Percentiles rank a stretch among this genome's conserved stretches.
Conservation (phyloP, 2,888 invertebrate species). For the Sphecodes monilicornis region DNA sequence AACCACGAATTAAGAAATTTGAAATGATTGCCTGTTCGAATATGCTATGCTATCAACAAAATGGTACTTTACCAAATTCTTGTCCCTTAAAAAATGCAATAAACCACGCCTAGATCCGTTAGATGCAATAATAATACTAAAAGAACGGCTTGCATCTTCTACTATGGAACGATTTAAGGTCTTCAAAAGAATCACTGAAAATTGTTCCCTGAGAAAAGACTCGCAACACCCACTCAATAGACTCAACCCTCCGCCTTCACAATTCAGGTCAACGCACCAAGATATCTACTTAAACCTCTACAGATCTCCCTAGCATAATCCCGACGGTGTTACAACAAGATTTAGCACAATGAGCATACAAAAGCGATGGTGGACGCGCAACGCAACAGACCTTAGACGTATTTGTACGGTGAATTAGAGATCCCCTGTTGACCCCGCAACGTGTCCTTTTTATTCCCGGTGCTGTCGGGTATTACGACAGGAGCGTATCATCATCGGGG, state of each 20-base stretch:
- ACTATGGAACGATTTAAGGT: too few relatives aligned
- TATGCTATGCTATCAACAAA: too few relatives aligned
- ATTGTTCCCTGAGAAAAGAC: not conserved
- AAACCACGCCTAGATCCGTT: too few relatives aligned
- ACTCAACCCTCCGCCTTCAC: not conserved
- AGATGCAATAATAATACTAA: too few relatives aligned
- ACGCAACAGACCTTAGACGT: not conserved
- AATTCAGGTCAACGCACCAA: not conserved
- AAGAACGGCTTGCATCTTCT: too few relatives aligned
- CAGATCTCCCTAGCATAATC: not conserved
- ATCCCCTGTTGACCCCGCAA: not conserved
- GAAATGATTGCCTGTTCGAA: too few relatives aligned
- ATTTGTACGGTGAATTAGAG: slow-evolving; percentile 15
- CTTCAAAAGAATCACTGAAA: not conserved
- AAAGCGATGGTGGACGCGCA: not conserved
- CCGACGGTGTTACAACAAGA: not conserved
- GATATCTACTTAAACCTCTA: slow-evolving; percentile 4
- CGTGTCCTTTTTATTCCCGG: not conserved
- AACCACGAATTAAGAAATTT: too few relatives aligned
- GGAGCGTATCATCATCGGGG: slow-evolving; percentile 23
- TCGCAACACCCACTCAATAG: not conserved
- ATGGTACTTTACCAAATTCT: too few relatives aligned
- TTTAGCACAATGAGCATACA: slow-evolving; percentile 1
- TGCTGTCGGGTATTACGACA: slow-evolving; percentile 12
- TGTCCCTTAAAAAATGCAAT: too few relatives aligned